Evolutionary conservation across 2,888 invertebrate species (phyloP).

Genomic region (Drosophila tripunctata): DNA sequence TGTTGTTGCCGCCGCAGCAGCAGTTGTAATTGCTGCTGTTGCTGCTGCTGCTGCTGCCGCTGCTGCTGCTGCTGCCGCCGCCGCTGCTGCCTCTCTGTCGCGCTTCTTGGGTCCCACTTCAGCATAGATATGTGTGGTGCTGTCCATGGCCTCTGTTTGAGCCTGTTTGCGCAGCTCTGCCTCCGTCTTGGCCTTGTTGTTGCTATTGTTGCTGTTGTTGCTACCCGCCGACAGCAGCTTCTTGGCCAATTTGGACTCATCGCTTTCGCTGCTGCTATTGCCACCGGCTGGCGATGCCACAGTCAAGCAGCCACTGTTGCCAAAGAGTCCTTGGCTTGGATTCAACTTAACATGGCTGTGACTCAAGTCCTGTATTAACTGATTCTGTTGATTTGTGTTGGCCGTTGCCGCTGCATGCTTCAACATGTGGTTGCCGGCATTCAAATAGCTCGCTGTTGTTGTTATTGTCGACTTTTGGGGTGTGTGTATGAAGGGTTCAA

Average conservation of each 20-base stretch:
- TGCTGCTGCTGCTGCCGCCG: conserved; percentile 51
- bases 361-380: conserved; percentile 83
- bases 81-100: conserved; percentile 66
- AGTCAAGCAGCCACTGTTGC: not conserved
- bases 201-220: conserved; percentile 4
- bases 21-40: conserved; percentile 12
- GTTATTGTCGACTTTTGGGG: conserved; percentile 87
- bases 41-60: conserved; percentile 48
- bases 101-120: conserved; percentile 81
- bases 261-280: conserved; percentile 86
- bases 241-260: conserved; percentile 84
- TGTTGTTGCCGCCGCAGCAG: conserved; percentile 27
- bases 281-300: conserved; percentile 83
- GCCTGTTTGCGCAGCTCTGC: conserved; percentile 69
- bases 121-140: conserved; percentile 90
- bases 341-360: conserved; percentile 83
- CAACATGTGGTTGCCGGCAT: conserved; percentile 76
- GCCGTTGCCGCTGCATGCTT: conserved; percentile 83
- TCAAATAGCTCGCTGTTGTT: conserved; percentile 82
- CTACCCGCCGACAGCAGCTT: conserved; percentile 75
- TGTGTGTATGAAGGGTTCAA: conserved; percentile 94
- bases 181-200: conserved; percentile 46
- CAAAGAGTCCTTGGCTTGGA: conserved; percentile 51
- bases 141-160: conserved; percentile 91
- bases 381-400: conserved; percentile 83